Evolutionary conservation across 2,797 vertebrate species (phyloP).

Genomic region (Pseudochirops corinnae): DNA sequence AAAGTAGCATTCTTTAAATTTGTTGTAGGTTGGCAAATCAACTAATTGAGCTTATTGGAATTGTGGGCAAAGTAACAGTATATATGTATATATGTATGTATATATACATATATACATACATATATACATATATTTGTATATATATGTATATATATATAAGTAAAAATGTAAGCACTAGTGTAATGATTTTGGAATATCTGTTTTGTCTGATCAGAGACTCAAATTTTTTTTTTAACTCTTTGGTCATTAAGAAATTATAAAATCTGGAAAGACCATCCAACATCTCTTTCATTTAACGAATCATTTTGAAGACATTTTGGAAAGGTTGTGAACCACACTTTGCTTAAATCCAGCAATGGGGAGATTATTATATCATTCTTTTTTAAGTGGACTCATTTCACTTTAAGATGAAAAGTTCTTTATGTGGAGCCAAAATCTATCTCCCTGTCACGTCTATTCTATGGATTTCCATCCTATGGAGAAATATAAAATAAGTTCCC

Average conservation of each 20-base stretch:
- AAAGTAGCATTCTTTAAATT: not conserved
- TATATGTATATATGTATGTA: too few relatives aligned
- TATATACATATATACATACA: too few relatives aligned
- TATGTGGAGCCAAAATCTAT: not conserved
- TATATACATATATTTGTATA: too few relatives aligned
- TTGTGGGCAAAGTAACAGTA: not conserved
- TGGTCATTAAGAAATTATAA: slow-evolving; percentile 8
- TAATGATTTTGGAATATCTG: not conserved
- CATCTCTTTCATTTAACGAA: not conserved
- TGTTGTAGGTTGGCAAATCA: not conserved
- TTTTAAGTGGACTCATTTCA: not conserved
- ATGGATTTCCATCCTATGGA: not conserved
- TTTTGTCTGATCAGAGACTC: not conserved
- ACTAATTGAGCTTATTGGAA: not conserved
- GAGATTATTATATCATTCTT: not conserved
- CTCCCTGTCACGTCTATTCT: not conserved
- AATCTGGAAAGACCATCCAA: not conserved
- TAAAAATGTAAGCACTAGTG: not conserved
- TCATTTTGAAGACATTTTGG: not conserved
- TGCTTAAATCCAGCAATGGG: not conserved
- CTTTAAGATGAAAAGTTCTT: not conserved
- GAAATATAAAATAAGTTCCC: not conserved
- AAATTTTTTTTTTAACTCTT: not conserved
- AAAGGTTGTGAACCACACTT: not conserved
- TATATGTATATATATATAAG: too few relatives aligned